Percentiles rank a stretch among this genome's conserved stretches.
phyloP scores from a whole-genome alignment of 2,888 invertebrate species.

The Mesochorus sp. region DNA sequence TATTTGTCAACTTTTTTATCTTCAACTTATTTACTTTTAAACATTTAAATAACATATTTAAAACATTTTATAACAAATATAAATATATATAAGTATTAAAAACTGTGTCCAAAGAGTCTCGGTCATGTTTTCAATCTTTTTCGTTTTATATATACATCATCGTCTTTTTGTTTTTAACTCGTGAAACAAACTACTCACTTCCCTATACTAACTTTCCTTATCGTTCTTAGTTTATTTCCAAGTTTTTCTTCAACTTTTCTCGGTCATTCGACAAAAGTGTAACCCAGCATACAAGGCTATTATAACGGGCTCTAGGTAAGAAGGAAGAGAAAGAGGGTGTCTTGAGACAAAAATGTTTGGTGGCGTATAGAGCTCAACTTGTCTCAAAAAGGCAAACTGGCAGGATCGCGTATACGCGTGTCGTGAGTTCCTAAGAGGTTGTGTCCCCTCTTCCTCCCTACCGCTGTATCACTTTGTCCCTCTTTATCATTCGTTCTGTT shows the following conservation, averaged over 20 bases:
- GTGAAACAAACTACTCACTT: background rate
- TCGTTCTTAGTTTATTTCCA: constrained; percentile 2
- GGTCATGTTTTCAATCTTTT: no score
- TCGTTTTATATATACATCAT: no score
- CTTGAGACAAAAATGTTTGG: constrained; percentile 26
- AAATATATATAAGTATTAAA: no score
- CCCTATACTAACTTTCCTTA: constrained; percentile 8
- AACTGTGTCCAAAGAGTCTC: no score
- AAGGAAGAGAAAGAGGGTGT: no score
- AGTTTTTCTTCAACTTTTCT: constrained; percentile 12
- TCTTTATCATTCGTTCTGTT: constrained; percentile 33
- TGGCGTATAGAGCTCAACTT: constrained; percentile 30
- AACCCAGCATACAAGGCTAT: constrained; percentile 25
- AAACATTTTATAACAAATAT: no score
- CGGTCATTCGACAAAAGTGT: constrained; percentile 26
- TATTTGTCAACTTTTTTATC: no score
- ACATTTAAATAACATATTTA: no score
- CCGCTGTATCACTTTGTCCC: constrained; percentile 39
- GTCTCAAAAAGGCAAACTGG: constrained; percentile 47
- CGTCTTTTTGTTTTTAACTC: background rate
- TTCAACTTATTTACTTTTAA: no score
- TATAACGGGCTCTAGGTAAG: constrained; percentile 39
- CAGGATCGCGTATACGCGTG: constrained; percentile 40
- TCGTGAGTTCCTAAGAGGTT: constrained; percentile 44
- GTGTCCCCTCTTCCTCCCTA: constrained; percentile 19